phyloP scores from a whole-genome alignment of 2,797 vertebrate genomes.

The Oreochromis mossambicus region DNA sequence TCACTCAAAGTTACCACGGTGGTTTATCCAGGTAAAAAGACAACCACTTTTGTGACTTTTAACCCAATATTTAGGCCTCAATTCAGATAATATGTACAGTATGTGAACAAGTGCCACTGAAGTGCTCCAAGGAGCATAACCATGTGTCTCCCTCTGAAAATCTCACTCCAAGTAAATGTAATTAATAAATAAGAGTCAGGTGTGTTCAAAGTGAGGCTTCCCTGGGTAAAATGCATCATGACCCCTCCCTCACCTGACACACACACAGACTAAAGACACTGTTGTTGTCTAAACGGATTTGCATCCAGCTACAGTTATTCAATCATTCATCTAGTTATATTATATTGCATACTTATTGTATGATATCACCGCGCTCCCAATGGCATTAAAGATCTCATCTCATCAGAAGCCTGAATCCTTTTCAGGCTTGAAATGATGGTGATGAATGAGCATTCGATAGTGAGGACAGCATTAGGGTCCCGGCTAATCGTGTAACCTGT shows the following conservation, averaged over 20 bases:
- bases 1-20: neutral
- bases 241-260: neutral
- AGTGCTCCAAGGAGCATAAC: neutral
- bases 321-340: neutral
- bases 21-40: neutral
- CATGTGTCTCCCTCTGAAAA: neutral
- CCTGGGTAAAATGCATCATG: neutral
- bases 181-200: neutral
- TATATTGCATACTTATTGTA: neutral
- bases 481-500: conserved; percentile 69
- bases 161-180: neutral
- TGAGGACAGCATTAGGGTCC: conserved; percentile 54
- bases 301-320: neutral
- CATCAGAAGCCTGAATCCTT: neutral
- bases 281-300: neutral
- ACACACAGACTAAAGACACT: neutral
- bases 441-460: conserved; percentile 61
- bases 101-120: neutral
- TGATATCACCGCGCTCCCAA: conserved; percentile 32
- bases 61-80: neutral
- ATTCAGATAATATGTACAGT: neutral
- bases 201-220: neutral
- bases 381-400: conserved; percentile 39
- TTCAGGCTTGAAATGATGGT: conserved; percentile 30
- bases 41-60: neutral